phyloP scores from a whole-genome alignment of 2,797 vertebrate species.

The Hipposideros larvatus region DNA sequence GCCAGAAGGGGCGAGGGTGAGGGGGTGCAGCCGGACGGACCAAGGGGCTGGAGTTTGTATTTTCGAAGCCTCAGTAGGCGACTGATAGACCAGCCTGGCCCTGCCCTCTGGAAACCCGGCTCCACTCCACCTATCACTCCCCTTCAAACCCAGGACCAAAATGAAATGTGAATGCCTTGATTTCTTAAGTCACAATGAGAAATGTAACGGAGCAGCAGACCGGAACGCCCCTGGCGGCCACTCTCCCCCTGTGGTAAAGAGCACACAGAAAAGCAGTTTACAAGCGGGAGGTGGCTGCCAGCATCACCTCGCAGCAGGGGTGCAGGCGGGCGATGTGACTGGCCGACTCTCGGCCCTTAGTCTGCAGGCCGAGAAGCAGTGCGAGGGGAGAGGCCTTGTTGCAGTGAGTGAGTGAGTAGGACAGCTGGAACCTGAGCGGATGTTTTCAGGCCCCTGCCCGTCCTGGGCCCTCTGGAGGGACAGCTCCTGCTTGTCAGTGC shows the following conservation, averaged over 20 bases:
- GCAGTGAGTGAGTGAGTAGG: neutral
- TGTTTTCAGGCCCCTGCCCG: neutral
- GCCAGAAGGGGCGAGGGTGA: neutral
- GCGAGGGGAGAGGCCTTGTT: neutral
- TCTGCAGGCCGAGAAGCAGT: neutral
- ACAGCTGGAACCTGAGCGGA: neutral
- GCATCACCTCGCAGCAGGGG: neutral
- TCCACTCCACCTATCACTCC: neutral
- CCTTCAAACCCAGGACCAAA: neutral
- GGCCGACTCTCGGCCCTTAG: rapidly evolving
- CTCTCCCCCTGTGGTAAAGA: neutral
- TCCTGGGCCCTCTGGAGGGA: neutral
- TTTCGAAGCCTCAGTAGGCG: neutral
- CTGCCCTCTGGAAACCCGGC: neutral
- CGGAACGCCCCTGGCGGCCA: rapidly evolving
- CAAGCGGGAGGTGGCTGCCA: neutral
- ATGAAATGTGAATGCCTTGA: neutral
- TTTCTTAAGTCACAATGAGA: neutral
- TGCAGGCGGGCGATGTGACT: neutral
- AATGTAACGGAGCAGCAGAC: neutral
- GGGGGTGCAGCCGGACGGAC: rapidly evolving
- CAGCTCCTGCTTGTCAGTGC: neutral
- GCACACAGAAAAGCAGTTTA: neutral
- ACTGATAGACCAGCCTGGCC: neutral
- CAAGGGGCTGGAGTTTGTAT: neutral